Base-by-base conservation (phyloP, 2,113 vertebrate genomes). In the Otolemur garnettii region DNA sequence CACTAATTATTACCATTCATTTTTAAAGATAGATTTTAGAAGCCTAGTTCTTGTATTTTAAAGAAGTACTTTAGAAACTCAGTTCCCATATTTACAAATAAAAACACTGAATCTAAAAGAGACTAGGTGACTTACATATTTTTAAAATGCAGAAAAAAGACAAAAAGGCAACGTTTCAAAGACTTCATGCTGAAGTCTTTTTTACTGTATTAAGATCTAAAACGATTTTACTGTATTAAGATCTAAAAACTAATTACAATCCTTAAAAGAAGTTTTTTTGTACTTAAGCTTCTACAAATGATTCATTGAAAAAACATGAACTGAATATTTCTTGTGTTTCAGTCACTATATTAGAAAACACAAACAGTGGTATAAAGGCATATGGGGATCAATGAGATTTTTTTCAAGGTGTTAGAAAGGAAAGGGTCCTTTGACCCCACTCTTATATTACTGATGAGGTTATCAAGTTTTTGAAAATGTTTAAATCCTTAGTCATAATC, bases 121-220 rank as follows among this genome's bases (percentile, higher is more conserved):
- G 83, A 42, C 45, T 22, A 45, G 81, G 7, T 57, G n/a, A 95
- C 30, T 74, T 18, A 42, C 7, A 62, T 64, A 81, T 72, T 81
- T 95, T 90, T 81, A 88, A 90, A 93, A 68, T n/a, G 80, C n/a
- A 60, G 35, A 88, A 74, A 95, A 84, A 69, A 68, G 55, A 71
- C 4, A 91, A 96, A 90, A 84, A 35, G 17, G 11, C 22, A 88
- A 90, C 81, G 28, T 77, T 66, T 19, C 17, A 53, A 95, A 95
- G 35, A 71, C 84, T 80, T 92, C 15, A 79, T 64, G 35, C 78
- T 38, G 77, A 72, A 81, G 38, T 50, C 11, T 71, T 69, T 64
- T 96, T 90, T 75, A 72, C 35, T 81, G 30, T 66, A 38, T 68
- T 74, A 59, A 80, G 14, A 55, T 53, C 33, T 84, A 53, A 72